Evolutionary conservation across 2,888 invertebrate genomes (phyloP), one percentile per base, ranked within the genome.

Genomic region (Drosophila limbata): DNA sequence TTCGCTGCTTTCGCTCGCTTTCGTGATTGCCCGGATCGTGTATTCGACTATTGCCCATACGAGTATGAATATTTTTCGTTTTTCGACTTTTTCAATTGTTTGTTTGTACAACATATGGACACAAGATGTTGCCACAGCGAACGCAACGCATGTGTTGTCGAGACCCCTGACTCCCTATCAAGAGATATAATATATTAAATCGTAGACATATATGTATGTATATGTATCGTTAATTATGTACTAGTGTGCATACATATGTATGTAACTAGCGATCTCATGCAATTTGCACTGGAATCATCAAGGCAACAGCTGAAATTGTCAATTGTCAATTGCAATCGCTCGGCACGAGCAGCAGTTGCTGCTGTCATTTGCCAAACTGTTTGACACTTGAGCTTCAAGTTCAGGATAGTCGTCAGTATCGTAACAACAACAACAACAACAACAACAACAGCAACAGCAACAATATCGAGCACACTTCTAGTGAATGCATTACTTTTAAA

Each of bases 71-170:
- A 51, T 45, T 28, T 65, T 51, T 60, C 73, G 52, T 48, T 56
- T 74, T 56, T 39, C 42, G 56, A 45, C 35, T 28, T 69, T 57
- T 73, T 73, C 76, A 77, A 77, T 82, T 85, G 85, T 88, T 88
- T 88, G 84, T 81, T 83, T 88, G 71, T 62, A 63, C 79, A 84
- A 81, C 84, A 84, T 84, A 83, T 84, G 84, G 84, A 66, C 79
- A 77, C 84, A 84, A 84, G 79, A 84, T 84, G 84, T 85, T 85
- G 70, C 79, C 69, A 67, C 79, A 67, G 65, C 67, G 76, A 62
- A 68, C 69, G 71, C 82, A 62, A 68, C 69, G 73, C 82, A 87
- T 82, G 55, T 81, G 70, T 61, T 73, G 59, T 61, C 40, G 33
- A 37, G 39, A 62, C 48, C 45, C 40, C 56, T 59, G 39, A n/a